phyloP scores from a whole-genome alignment of 2,797 vertebrate genomes.

The Pyrrhura leucotis region DNA sequence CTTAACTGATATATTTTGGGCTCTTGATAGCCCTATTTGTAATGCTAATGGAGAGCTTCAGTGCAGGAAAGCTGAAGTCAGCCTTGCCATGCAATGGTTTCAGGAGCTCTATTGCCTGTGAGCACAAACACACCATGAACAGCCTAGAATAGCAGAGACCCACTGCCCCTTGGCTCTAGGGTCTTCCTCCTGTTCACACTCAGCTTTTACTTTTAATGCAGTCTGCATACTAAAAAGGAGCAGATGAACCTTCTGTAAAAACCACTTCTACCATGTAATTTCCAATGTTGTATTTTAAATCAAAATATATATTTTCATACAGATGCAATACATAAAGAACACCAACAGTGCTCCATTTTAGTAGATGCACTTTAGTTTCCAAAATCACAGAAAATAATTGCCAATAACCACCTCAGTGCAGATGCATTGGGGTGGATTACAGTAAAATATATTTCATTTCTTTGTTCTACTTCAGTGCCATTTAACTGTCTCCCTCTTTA shows the following conservation, averaged over 20 bases:
- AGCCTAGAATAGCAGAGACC: background rate
- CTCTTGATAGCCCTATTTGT: background rate
- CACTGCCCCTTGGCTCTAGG: background rate
- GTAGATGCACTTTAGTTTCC: background rate
- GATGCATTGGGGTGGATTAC: background rate
- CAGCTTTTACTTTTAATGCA: background rate
- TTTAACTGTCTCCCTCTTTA: slow-evolving; percentile 26
- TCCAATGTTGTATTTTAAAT: background rate
- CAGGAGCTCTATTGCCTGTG: background rate
- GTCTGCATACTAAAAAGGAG: background rate
- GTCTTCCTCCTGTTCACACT: background rate
- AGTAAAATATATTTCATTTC: background rate
- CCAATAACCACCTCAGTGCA: background rate
- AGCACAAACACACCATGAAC: rapidly evolving
- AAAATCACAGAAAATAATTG: slow-evolving; percentile 5
- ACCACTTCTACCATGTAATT: background rate
- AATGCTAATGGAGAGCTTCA: background rate
- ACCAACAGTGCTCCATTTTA: background rate
- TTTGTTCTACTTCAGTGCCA: slow-evolving; percentile 27
- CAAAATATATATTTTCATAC: background rate
- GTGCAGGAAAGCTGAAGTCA: background rate
- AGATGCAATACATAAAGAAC: background rate
- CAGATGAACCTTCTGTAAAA: background rate
- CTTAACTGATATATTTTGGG: background rate
- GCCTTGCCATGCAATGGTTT: background rate